These are phyloP conservation scores for Gymnocephalus cernua DNA, from an alignment of 2,113 vertebrate genomes.

Conservation along the genomic window DNA sequence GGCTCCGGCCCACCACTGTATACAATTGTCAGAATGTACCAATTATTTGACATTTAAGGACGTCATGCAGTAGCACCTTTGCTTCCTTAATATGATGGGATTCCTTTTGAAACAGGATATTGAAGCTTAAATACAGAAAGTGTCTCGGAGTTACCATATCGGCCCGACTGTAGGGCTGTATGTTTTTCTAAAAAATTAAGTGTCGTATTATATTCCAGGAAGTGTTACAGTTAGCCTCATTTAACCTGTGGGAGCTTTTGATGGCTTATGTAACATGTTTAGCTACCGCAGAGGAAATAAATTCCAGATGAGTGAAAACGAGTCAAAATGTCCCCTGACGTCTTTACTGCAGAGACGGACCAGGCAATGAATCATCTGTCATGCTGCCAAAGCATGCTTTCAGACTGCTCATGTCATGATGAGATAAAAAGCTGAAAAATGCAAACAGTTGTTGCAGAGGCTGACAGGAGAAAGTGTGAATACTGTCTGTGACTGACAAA, in stretches of 20 bases:
- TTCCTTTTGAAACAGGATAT: constrained; percentile 5
- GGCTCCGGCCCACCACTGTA: neutral
- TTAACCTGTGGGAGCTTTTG: neutral
- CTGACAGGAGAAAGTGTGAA: constrained; percentile 23
- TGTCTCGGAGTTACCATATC: neutral
- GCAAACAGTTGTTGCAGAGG: constrained; percentile 13
- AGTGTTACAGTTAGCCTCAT: neutral
- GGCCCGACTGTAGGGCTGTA: neutral
- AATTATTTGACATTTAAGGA: neutral
- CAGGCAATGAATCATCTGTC: constrained; percentile 36
- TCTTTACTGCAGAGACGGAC: constrained; percentile 10
- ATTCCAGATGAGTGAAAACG: neutral
- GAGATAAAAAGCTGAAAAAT: constrained; percentile 1
- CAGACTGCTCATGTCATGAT: constrained; percentile 8
- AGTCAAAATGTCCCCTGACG: neutral
- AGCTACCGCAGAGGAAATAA: neutral
- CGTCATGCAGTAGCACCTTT: neutral
- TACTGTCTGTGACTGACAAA: constrained; percentile 1
- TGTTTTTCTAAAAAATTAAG: neutral
- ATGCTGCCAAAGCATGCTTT: constrained; percentile 31
- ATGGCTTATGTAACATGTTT: constrained; percentile 1
- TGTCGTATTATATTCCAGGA: neutral
- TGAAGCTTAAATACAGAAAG: neutral
- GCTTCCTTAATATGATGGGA: neutral
- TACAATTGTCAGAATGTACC: neutral